Evolutionary conservation across 2,888 invertebrate genomes (phyloP).

Genomic region (Diarsia mendica): DNA sequence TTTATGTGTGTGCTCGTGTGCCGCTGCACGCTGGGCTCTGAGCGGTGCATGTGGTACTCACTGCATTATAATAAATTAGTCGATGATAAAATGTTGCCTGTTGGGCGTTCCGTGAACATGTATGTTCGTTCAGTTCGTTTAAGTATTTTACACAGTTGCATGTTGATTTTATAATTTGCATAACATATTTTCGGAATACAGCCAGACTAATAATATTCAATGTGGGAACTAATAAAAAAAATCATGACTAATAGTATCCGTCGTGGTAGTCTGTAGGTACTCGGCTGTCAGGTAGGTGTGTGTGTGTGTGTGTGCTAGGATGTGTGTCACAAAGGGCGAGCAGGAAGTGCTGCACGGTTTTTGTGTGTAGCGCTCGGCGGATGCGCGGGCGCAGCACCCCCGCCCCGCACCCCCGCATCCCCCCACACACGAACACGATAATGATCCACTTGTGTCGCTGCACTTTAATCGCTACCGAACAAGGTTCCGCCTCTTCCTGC

Average conservation of each 20-base stretch:
- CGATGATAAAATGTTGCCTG: conserved; percentile 44
- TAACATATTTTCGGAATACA: conserved; percentile 23
- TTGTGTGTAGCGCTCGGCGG: conserved; percentile 55
- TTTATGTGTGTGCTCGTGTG: conserved; percentile 32
- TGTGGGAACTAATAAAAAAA: background rate
- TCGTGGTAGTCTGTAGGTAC: background rate
- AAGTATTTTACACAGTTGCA: conserved; percentile 29
- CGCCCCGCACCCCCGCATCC: background rate
- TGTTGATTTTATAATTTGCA: conserved; percentile 25
- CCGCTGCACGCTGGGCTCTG: background rate
- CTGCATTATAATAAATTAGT: conserved; percentile 31
- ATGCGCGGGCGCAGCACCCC: conserved; percentile 54
- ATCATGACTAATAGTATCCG: conserved; percentile 3
- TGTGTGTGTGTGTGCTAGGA: background rate
- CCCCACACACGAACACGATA: conserved; percentile 6
- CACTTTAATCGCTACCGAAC: conserved; percentile 44
- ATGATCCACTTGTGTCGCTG: conserved; percentile 49
- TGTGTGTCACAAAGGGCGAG: conserved; percentile 27
- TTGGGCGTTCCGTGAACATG: conserved; percentile 23
- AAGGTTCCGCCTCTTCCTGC: conserved; percentile 55
- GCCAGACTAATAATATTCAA: conserved; percentile 4
- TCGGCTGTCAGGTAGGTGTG: background rate
- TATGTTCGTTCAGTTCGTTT: conserved; percentile 23
- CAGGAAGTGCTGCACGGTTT: conserved; percentile 60
- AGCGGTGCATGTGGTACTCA: conserved; percentile 12